Evolutionary conservation across 2,888 invertebrate genomes (phyloP).

Genomic region (Sarcophaga variegata): DNA sequence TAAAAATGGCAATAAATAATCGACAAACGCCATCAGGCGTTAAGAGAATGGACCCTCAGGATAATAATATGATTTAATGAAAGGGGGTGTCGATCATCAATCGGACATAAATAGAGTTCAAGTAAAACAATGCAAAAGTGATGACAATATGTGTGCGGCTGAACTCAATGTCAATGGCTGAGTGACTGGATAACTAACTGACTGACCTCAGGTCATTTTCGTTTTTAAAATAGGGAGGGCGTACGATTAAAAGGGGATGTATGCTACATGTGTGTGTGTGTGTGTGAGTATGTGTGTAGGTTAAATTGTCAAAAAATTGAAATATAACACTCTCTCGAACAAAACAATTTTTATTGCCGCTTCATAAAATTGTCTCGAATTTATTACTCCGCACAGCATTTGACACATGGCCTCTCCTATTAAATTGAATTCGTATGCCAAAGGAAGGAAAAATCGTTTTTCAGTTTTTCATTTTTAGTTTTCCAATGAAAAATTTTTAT

Average conservation of each 20-base stretch:
- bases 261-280: conserved; percentile 27
- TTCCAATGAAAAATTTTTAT: conserved; percentile 63
- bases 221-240: conserved; percentile 58
- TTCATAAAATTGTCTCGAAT: conserved; percentile 46
- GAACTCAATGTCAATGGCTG: conserved; percentile 41
- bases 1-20: conserved; percentile 68
- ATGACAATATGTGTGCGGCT: conserved; percentile 41
- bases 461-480: conserved; percentile 52
- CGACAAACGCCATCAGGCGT: conserved; percentile 55
- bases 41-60: conserved; percentile 62
- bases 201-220: conserved; percentile 61
- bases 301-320: conserved; percentile 64
- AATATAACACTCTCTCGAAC: conserved; percentile 59
- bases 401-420: conserved; percentile 48
- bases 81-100: conserved; percentile 65
- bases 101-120: conserved; percentile 30
- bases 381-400: conserved; percentile 15
- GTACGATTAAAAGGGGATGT: conserved; percentile 42
- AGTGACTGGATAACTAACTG: conserved; percentile 25
- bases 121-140: conserved; percentile 40
- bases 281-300: conserved; percentile 22
- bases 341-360: conserved; percentile 52
- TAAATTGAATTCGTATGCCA: conserved; percentile 20
- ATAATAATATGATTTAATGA: conserved; percentile 69
- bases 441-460: conserved; percentile 57